Percentiles rank a stretch among this genome's conserved stretches.
Evolutionary conservation across 1,140 invertebrate genomes (phyloP).

Genomic region (Calliopsis andreniformis): DNA sequence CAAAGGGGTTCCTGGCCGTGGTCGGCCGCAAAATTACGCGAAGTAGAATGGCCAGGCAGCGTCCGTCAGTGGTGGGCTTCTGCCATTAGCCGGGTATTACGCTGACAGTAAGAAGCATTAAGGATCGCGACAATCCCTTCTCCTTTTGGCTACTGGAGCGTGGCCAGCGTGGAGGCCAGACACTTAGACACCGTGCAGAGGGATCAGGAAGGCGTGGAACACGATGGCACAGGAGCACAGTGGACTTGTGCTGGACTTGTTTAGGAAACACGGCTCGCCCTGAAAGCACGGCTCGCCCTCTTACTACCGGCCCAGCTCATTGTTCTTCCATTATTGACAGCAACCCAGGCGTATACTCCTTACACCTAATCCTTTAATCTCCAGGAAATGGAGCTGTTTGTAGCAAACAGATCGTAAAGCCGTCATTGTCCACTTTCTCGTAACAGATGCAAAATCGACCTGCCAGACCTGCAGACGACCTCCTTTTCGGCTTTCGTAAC

Average conservation of each 20-base stretch:
- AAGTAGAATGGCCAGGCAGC: slow-evolving; percentile 39
- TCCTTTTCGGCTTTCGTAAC: background rate
- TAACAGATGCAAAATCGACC: slow-evolving; percentile 58
- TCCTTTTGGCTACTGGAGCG: slow-evolving; percentile 64
- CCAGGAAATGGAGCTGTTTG: slow-evolving; percentile 76
- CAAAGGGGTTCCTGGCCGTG: slow-evolving; percentile 47
- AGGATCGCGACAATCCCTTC: slow-evolving; percentile 68
- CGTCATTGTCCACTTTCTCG: slow-evolving; percentile 65
- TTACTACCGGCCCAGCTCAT: slow-evolving; percentile 59
- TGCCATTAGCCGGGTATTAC: slow-evolving; percentile 68
- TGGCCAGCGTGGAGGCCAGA: slow-evolving; percentile 27
- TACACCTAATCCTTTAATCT: slow-evolving; percentile 79
- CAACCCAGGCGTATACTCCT: slow-evolving; percentile 72
- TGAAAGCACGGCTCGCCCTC: slow-evolving; percentile 13
- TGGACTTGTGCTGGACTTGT: slow-evolving; percentile 62
- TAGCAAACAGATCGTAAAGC: slow-evolving; percentile 71
- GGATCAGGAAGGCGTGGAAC: slow-evolving; percentile 16
- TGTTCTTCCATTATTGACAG: slow-evolving; percentile 77
- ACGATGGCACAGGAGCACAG: too few species aligned
- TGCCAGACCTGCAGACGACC: background rate
- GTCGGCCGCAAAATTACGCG: slow-evolving; percentile 63
- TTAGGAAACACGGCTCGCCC: slow-evolving; percentile 71
- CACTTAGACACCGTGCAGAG: background rate
- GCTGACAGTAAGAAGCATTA: slow-evolving; percentile 73
- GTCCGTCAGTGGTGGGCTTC: slow-evolving; percentile 33